These are phyloP conservation scores for Takifugu bimaculatus DNA, from an alignment of 2,113 vertebrate species.

Conservation along the genomic window DNA sequence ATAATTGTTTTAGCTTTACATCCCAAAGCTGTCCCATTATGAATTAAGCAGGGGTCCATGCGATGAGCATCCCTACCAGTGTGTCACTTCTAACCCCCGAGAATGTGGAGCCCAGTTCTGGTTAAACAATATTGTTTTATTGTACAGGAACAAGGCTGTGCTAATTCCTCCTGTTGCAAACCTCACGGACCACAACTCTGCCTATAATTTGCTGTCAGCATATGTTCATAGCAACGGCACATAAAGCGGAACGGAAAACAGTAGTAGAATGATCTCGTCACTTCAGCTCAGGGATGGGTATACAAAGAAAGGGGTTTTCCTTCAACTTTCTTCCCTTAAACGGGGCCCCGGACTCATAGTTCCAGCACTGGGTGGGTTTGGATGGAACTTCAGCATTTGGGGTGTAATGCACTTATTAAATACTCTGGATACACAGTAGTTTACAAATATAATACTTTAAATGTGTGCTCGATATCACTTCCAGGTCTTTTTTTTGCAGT, in stretches of 20 bases:
- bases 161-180: constrained; percentile 75
- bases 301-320: constrained; percentile 71
- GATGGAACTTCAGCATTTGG: constrained; percentile 38
- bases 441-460: too few species aligned
- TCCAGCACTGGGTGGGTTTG: constrained; percentile 32
- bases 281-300: constrained; percentile 60
- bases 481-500: too few species aligned
- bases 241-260: constrained; percentile 77
- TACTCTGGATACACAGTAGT: neutral
- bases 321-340: constrained; percentile 55
- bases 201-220: constrained; percentile 75
- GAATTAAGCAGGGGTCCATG: constrained; percentile 51
- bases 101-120: constrained; percentile 66
- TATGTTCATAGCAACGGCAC: constrained; percentile 78
- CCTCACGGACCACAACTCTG: constrained; percentile 75
- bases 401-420: constrained; percentile 42
- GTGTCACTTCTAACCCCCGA: constrained; percentile 47
- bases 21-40: constrained; percentile 54
- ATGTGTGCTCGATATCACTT: too few species aligned
- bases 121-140: constrained; percentile 76
- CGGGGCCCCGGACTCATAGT: constrained; percentile 54
- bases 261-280: constrained; percentile 64
- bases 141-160: constrained; percentile 72
- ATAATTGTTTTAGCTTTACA: constrained; percentile 63
- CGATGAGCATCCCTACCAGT: constrained; percentile 34